Percentiles rank a stretch among this genome's conserved stretches.
Evolutionary conservation across 2,797 vertebrate species (phyloP).

Genomic region (Neomorphus geoffroyi): DNA sequence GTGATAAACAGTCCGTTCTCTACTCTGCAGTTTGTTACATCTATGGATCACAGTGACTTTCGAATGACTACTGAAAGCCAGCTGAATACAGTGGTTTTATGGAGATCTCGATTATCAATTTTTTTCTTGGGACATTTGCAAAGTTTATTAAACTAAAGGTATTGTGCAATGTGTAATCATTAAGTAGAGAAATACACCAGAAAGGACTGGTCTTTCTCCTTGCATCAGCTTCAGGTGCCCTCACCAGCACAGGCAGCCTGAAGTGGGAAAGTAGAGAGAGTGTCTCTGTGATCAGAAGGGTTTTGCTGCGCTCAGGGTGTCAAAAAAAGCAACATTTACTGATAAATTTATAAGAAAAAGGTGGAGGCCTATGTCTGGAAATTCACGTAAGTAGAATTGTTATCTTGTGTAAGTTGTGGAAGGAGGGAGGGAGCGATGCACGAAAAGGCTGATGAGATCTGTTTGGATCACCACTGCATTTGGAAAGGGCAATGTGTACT

Average conservation of each 20-base stretch:
- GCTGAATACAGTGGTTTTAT: neutral
- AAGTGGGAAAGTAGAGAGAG: neutral
- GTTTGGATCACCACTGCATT: neutral
- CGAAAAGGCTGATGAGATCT: neutral
- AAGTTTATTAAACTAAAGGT: neutral
- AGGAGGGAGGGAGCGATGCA: neutral
- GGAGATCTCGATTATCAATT: neutral
- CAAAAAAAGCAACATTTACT: neutral
- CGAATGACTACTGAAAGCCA: neutral
- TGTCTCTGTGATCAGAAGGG: neutral
- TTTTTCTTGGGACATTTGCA: neutral
- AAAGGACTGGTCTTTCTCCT: neutral
- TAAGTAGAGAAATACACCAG: neutral
- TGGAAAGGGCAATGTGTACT: neutral
- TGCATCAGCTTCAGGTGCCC: neutral
- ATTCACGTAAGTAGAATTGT: neutral
- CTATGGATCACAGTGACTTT: neutral
- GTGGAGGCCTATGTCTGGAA: neutral
- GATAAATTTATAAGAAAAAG: neutral
- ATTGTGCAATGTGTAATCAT: neutral
- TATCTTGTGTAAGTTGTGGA: neutral
- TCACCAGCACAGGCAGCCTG: neutral
- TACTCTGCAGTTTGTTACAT: neutral
- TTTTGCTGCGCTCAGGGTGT: neutral
- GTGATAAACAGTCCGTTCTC: slow-evolving; percentile 37